Evolutionary conservation across 2,797 vertebrate genomes (phyloP).

Genomic region (Cirrhinus molitorella): DNA sequence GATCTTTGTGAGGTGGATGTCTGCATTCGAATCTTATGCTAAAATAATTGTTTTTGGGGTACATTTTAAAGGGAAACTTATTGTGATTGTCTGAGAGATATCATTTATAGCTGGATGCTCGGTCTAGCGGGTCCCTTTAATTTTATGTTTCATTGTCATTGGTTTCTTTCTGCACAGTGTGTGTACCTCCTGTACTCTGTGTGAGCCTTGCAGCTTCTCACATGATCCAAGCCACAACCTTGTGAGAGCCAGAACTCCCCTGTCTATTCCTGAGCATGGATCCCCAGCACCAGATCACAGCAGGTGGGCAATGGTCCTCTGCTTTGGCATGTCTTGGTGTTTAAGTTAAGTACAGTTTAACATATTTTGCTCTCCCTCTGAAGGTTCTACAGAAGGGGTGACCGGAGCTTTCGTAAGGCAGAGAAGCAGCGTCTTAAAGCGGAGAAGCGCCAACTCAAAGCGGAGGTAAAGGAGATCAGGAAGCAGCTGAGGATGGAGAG

Average conservation of each 20-base stretch:
- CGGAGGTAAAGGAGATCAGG: conserved; percentile 93
- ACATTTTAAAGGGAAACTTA: background rate
- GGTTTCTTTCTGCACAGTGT: conserved; percentile 74
- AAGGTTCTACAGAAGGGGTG: conserved; percentile 93
- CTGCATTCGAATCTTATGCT: background rate
- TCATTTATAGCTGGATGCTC: background rate
- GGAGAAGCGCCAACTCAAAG: conserved; percentile 94
- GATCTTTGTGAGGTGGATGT: background rate
- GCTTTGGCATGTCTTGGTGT: background rate
- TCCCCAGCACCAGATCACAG: conserved; percentile 80
- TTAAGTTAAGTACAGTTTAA: background rate
- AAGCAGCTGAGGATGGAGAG: conserved; percentile 94
- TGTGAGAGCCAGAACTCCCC: conserved; percentile 87
- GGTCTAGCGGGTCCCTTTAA: background rate
- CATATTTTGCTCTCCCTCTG: background rate
- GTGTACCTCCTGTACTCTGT: conserved; percentile 91
- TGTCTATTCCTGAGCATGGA: conserved; percentile 80
- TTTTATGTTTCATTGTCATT: background rate
- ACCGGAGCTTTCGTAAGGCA: conserved; percentile 92
- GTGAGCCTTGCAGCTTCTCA: conserved; percentile 87
- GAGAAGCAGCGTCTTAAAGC: conserved; percentile 94
- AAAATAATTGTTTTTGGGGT: background rate
- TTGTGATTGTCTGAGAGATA: background rate
- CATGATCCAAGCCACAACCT: conserved; percentile 90
- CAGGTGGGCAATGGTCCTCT: conserved; percentile 69